Evolutionary conservation across 2,888 invertebrate species (phyloP).

Genomic region (Acanthococcus lagerstroemiae): DNA sequence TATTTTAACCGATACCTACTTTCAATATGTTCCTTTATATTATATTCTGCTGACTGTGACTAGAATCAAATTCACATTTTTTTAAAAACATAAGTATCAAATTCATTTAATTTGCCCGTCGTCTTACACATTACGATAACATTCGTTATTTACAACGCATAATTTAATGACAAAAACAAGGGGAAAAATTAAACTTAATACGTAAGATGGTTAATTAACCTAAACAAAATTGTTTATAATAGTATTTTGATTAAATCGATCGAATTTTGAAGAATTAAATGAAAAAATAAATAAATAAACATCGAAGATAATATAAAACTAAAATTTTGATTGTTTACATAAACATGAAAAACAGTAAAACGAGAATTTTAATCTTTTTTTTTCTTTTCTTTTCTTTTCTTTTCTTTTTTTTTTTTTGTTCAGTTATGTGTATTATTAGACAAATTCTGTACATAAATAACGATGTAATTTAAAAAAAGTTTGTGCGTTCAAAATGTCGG

Average conservation of each 20-base stretch:
- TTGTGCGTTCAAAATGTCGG: background rate
- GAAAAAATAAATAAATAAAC: background rate
- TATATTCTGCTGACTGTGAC: constrained; percentile 20
- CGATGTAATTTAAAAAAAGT: background rate
- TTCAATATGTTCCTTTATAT: constrained; percentile 11
- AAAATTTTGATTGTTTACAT: background rate
- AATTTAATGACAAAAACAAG: background rate
- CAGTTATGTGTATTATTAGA: background rate
- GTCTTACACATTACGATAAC: constrained; percentile 23
- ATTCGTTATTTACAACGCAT: constrained; percentile 23
- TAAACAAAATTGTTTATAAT: background rate
- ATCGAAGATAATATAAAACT: constrained; percentile 1
- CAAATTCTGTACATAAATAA: background rate
- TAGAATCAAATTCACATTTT: constrained; percentile 27
- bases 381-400: too few relatives aligned
- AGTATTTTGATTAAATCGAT: too few relatives aligned
- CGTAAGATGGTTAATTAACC: background rate
- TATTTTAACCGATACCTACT: constrained; percentile 18
- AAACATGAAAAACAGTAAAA: background rate
- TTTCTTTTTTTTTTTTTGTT: background rate
- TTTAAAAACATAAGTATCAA: constrained; percentile 15
- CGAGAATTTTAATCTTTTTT: too few relatives aligned
- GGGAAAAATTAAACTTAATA: background rate
- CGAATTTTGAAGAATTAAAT: background rate
- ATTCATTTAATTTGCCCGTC: constrained; percentile 15